These are phyloP conservation scores for Macrotus californicus DNA, from an alignment of 2,113 vertebrate genomes.

Conservation along the genomic window DNA sequence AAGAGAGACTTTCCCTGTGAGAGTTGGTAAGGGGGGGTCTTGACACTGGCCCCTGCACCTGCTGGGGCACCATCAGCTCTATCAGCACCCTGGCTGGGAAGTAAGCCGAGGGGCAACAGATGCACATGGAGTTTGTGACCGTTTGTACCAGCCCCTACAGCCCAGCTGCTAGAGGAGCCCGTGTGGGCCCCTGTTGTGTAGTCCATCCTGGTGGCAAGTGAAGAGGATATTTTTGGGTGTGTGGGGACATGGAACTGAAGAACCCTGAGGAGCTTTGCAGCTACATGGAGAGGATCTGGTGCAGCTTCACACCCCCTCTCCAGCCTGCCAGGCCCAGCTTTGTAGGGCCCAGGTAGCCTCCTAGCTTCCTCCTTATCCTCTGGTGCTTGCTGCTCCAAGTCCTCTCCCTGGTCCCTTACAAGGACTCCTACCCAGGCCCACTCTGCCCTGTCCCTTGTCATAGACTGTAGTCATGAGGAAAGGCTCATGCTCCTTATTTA, in stretches of 20 bases:
- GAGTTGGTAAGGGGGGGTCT: not conserved
- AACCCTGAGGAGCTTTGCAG: slow-evolving; percentile 82
- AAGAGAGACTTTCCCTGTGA: slow-evolving; percentile 59
- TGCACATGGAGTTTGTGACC: slow-evolving; percentile 79
- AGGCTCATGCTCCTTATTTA: slow-evolving; percentile 73
- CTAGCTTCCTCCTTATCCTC: not conserved
- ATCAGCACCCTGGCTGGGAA: slow-evolving; percentile 60
- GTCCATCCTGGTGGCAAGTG: slow-evolving; percentile 83
- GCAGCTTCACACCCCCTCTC: slow-evolving; percentile 75
- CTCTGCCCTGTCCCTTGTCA: not conserved
- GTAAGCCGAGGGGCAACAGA: slow-evolving; percentile 69
- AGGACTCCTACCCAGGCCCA: not conserved
- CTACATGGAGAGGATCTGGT: slow-evolving; percentile 85
- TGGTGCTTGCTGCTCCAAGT: not conserved
- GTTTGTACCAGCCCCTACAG: not conserved
- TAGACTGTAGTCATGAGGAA: not conserved
- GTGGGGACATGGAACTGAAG: slow-evolving; percentile 85
- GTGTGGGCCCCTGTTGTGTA: slow-evolving; percentile 65
- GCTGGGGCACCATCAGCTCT: not conserved
- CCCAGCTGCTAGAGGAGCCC: slow-evolving; percentile 52
- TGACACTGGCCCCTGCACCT: not conserved
- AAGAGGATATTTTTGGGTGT: slow-evolving; percentile 87
- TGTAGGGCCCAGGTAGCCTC: not conserved
- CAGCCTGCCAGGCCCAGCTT: not conserved
- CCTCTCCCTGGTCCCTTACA: not conserved